These are phyloP conservation scores for Drosophila oshimai DNA, from an alignment of 1,140 invertebrate species.

Conservation along the genomic window DNA sequence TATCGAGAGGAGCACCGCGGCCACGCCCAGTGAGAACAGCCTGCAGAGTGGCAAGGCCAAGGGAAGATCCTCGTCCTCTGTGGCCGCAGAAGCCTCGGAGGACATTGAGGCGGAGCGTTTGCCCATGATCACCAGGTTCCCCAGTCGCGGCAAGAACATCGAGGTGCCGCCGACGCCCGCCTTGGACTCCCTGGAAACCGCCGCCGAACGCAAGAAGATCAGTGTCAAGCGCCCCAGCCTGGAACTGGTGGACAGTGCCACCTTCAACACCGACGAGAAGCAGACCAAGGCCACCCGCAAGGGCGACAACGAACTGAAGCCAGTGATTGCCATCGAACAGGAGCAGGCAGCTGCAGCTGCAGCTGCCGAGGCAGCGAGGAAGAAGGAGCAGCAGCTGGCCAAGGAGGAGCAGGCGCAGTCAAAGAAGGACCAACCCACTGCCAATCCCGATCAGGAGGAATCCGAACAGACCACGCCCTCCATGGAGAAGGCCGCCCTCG, in stretches of 20 bases:
- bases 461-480: constrained; percentile 86
- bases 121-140: constrained; percentile 90
- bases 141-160: constrained; percentile 85
- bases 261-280: constrained; percentile 89
- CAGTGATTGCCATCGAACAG: constrained; percentile 66
- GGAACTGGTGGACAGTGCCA: constrained; percentile 90
- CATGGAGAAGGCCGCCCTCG: constrained; percentile 91
- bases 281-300: constrained; percentile 73
- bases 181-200: constrained; percentile 76
- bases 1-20: constrained; percentile 86
- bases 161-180: constrained; percentile 71
- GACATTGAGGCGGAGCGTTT: constrained; percentile 86
- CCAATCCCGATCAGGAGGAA: constrained; percentile 75
- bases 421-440: not conserved
- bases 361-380: constrained; percentile 37
- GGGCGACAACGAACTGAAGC: constrained; percentile 68
- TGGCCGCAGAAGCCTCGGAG: constrained; percentile 83
- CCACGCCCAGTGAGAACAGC: constrained; percentile 83
- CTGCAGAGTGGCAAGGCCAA: constrained; percentile 84
- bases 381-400: constrained; percentile 6
- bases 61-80: constrained; percentile 73
- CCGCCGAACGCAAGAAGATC: constrained; percentile 83
- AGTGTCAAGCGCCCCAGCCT: constrained; percentile 86
- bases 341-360: constrained; percentile 53
- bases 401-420: constrained; percentile 29